A percentile compares a stretch with the other conserved stretches of the same genome.
phyloP scores from a whole-genome alignment of 1,140 invertebrate species.

The Nasonia longicornis region DNA sequence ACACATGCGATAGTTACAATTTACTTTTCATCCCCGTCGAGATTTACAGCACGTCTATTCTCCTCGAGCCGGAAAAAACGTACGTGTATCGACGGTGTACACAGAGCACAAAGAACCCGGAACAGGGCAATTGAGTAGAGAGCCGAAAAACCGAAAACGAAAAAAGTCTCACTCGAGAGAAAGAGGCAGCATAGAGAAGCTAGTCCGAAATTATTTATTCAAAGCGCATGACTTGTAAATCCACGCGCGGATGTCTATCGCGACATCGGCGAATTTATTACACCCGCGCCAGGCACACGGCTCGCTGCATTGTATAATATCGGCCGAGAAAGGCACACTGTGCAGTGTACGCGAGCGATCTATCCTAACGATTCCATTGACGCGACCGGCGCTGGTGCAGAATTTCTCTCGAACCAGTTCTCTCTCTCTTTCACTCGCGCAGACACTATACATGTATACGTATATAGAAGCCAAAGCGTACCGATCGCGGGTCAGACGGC shows the following conservation, averaged over 20 bases:
- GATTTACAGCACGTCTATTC: background rate
- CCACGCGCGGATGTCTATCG: background rate
- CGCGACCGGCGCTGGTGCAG: background rate
- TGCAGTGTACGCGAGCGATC: background rate
- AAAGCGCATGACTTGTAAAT: conserved; percentile 30
- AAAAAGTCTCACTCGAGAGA: background rate
- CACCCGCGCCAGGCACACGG: background rate
- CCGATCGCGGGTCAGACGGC: conserved; percentile 7
- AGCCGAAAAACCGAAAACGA: background rate
- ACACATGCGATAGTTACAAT: background rate
- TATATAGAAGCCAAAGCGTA: background rate
- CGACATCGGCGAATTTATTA: conserved; percentile 35
- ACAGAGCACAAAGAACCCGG: background rate
- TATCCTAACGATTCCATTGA: conserved; percentile 32
- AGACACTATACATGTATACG: too few species aligned
- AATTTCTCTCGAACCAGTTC: conserved; percentile 22
- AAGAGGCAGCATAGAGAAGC: background rate
- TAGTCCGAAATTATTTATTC: conserved; percentile 32
- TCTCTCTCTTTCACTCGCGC: background rate
- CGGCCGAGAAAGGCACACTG: conserved; percentile 4
- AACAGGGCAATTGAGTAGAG: conserved; percentile 1
- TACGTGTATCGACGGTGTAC: too few species aligned
- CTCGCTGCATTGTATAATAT: conserved; percentile 24
- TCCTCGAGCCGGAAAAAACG: too few species aligned
- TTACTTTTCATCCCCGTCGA: background rate